Conservation (phyloP, 2,797 vertebrate genomes). For the Gymnopithys bicolor region DNA sequence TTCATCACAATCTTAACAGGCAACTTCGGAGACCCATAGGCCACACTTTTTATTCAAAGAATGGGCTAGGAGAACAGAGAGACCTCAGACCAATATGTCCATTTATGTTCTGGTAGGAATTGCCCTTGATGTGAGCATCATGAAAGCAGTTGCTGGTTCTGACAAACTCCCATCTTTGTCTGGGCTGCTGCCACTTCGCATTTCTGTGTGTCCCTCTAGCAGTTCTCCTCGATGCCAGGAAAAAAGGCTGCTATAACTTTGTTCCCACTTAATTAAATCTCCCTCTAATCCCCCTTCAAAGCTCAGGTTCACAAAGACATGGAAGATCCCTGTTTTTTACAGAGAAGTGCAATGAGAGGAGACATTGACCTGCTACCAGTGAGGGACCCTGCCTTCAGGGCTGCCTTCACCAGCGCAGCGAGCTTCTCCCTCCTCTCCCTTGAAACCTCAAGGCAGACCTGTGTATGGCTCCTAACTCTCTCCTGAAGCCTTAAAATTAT, state of each 20-base stretch:
- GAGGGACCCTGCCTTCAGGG: fast-evolving
- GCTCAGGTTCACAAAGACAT: not conserved
- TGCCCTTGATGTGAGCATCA: fast-evolving
- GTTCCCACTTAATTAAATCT: not conserved
- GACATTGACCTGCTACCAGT: fast-evolving
- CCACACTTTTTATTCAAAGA: not conserved
- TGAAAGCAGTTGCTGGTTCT: not conserved
- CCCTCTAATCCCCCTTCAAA: not conserved
- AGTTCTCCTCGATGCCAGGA: not conserved
- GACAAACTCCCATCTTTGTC: not conserved
- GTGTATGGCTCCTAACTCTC: not conserved
- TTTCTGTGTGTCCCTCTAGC: not conserved
- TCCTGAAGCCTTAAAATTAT: not conserved
- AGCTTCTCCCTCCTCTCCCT: not conserved
- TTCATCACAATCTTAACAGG: not conserved
- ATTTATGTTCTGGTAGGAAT: not conserved
- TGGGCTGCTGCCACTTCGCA: not conserved
- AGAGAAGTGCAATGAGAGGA: not conserved
- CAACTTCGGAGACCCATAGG: not conserved
- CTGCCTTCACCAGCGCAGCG: not conserved
- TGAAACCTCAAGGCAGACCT: not conserved
- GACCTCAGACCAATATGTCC: not conserved
- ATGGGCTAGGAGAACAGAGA: not conserved
- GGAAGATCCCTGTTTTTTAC: not conserved
- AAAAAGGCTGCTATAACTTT: not conserved